Base-by-base conservation (phyloP, 2,113 vertebrate species). In the Nyctereutes procyonoides region DNA sequence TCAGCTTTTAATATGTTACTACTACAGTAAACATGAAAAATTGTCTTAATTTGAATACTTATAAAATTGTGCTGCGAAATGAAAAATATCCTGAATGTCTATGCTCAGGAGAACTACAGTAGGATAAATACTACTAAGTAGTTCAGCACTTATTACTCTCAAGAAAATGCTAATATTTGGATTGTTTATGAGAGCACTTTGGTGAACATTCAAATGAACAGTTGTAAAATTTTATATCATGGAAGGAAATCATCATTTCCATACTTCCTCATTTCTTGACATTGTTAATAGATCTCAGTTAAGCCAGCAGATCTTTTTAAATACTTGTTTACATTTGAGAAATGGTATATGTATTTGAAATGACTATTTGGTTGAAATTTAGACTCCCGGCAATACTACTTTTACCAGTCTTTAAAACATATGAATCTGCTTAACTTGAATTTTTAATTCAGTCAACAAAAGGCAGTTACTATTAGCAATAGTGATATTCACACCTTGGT, bases 1-100 rank as follows among this genome's bases (percentile, higher is more conserved):
- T 91, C 81, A 92, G 26, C 16, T 65, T 96, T 96, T 79, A 88
- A 67, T 62, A 89, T 67, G 15, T 88, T 88, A 69, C 55, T 73
- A 16, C 51, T 87, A 92, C 19, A 96, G 86, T 96, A 76, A 96
- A 63, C 3, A 35, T 96, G 77, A 92, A 88, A 95, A 95, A 92
- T 73, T 60, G 19, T 87, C 95, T 97, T 92, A 95, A 92, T 95
- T 95, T 97, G 69, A 97, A 82, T 91, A 38, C 20, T 97, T 35
- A 89, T 83, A 86, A 93, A 92, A 96, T 60, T 92, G 32, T 83
- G 35, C 55, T 2, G 38, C 82, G 89, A 96, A 96, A 48, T 89
- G 20, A 96, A 96, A 81, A 95, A 73, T 85, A 85, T 32, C 26
- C 60, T 67, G 28, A 88, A 89, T 53, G 63, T 86, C 71, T 74